Evolutionary conservation across 2,888 invertebrate genomes (phyloP), one percentile per base, ranked within the genome.

Genomic region (Ichneumoninae sp.): DNA sequence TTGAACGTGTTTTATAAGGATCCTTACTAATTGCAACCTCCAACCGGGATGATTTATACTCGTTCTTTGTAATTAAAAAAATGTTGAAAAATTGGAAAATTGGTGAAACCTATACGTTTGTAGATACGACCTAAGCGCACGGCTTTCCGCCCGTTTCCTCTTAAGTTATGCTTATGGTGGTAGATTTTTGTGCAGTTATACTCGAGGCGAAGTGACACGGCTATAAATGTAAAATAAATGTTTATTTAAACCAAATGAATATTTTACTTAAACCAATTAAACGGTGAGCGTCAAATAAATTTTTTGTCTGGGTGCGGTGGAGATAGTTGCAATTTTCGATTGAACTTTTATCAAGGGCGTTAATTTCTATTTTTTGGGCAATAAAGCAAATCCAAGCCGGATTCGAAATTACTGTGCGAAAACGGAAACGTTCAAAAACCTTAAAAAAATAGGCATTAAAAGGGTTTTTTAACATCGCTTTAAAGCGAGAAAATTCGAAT

Each of bases 11-110:
- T 71, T 73, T 70, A 83, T 70, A 66, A 70, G 30, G 83, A 75
- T 80, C 69, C 79, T 75, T 75, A 75, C 83, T 79, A 83, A 83
- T 83, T 79, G 75, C 83, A 63, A 63, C 54, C 57, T 70, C 70
- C 70, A 65, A 47, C 13, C 13, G 44, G 3, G 44, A 47, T 47
- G 44, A 47, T 47, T 47, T 16, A 16, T 47, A 47, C 13, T 47
- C 16, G 44, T 16, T 16, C 0, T 47, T 47, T 47, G 16, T 3
- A 16, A 47, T 47, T 19, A 19, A 5, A 47, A 47, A 47, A 47
- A 47, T 16, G 44, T 16, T 4, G 0, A 57, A 26, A 57, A 57
- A 54, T 22, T 8, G 10, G 3, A 54, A 22, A 5, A 57, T 57
- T 47, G 16, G 44, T 0, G 22, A 22, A 54, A 54, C 8, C 8